Evolutionary conservation across 2,888 invertebrate species (phyloP).

Genomic region (Trichacis sp.): DNA sequence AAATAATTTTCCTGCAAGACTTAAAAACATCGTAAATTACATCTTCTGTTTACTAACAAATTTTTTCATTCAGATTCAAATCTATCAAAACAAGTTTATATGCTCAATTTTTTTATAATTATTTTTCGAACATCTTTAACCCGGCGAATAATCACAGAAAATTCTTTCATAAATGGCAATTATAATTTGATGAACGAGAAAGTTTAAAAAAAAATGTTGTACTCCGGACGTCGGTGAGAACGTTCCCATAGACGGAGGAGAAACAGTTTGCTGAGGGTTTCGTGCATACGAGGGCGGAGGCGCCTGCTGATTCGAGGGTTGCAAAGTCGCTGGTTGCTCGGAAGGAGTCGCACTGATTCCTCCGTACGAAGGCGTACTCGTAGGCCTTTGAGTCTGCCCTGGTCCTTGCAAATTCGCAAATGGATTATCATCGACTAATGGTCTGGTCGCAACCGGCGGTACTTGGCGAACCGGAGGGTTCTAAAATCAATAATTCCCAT

Average conservation of each 20-base stretch:
- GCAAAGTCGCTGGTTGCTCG: conserved; percentile 83
- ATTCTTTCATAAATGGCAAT: too few relatives aligned
- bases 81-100: too few relatives aligned
- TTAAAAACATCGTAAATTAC: too few relatives aligned
- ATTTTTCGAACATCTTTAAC: too few relatives aligned
- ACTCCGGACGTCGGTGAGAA: conserved; percentile 57
- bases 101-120: too few relatives aligned
- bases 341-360: conserved; percentile 53
- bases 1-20: too few relatives aligned
- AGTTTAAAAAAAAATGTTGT: conserved; percentile 17
- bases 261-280: conserved; percentile 73
- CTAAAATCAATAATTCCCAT: conserved; percentile 69
- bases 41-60: too few relatives aligned
- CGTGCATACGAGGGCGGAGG: conserved; percentile 75
- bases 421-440: conserved; percentile 95
- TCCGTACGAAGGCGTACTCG: conserved; percentile 70
- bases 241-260: conserved; percentile 51
- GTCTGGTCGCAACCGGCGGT: conserved; percentile 80
- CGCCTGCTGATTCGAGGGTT: conserved; percentile 76
- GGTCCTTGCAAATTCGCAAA: conserved; percentile 82
- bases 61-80: too few relatives aligned
- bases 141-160: too few relatives aligned
- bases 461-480: conserved; percentile 96
- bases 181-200: too few relatives aligned
- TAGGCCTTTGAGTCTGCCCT: conserved; percentile 69